phyloP scores from a whole-genome alignment of 2,113 vertebrate genomes.

The Lasiurus cinereus region DNA sequence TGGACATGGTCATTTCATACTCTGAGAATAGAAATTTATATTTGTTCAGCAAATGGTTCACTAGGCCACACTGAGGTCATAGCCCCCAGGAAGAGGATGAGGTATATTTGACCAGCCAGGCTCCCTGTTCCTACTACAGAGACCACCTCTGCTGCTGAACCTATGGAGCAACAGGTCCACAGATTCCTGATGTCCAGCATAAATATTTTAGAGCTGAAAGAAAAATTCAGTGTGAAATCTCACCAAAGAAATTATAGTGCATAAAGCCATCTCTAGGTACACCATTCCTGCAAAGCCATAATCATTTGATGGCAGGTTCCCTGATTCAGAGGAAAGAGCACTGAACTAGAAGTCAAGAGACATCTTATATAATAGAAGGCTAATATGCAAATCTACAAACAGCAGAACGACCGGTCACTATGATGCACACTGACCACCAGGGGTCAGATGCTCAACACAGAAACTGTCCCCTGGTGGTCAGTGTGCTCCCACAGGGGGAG shows the following conservation, averaged over 20 bases:
- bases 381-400: too few species aligned
- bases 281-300: not conserved
- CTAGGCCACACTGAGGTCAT: not conserved
- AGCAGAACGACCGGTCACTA: too few species aligned
- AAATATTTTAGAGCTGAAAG: conserved; percentile 9
- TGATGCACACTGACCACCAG: too few species aligned
- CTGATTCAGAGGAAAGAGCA: not conserved
- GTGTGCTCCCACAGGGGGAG: too few species aligned
- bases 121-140: not conserved
- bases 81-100: not conserved
- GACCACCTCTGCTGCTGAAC: not conserved
- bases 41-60: not conserved
- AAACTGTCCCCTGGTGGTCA: too few species aligned
- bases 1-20: not conserved
- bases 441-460: too few species aligned
- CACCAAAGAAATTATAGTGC: not conserved
- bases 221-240: conserved; percentile 17
- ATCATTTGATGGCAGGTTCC: not conserved
- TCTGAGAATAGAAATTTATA: not conserved
- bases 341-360: not conserved
- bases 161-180: not conserved
- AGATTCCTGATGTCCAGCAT: not conserved
- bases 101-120: not conserved
- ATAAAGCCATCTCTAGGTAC: not conserved
- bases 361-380: not conserved